Conservation (phyloP, 2,797 vertebrate genomes). For the Lepus townsendii region DNA sequence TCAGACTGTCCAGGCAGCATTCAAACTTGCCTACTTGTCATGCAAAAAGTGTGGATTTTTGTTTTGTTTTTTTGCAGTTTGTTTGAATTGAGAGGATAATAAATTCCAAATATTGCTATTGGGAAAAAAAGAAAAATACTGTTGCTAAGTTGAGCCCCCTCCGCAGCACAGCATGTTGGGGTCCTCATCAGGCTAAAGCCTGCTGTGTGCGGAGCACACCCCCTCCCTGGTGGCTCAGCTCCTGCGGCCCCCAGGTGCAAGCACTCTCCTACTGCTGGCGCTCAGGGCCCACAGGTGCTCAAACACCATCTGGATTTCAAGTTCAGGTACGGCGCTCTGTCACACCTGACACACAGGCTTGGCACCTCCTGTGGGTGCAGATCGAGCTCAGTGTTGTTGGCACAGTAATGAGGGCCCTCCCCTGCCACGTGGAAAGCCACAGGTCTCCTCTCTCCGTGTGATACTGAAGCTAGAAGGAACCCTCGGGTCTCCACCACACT, state of each 20-base stretch:
- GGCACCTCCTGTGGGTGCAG: no score
- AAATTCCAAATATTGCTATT: background rate
- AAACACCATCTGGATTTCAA: background rate
- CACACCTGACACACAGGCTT: background rate
- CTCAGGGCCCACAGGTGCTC: background rate
- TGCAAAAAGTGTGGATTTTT: background rate
- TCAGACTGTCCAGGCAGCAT: background rate
- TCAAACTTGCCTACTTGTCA: conserved; percentile 28
- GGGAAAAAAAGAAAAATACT: background rate
- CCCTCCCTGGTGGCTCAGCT: background rate
- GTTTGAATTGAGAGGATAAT: conserved; percentile 46
- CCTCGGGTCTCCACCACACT: background rate
- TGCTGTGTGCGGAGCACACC: background rate
- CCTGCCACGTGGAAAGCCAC: background rate
- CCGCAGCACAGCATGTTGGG: accelerated
- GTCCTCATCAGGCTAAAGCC: background rate
- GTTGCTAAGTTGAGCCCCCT: background rate
- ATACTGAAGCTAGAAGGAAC: background rate
- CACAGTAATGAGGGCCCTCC: background rate
- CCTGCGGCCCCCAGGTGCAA: no score
- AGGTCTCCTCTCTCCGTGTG: background rate
- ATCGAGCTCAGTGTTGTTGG: accelerated
- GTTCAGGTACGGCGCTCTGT: background rate
- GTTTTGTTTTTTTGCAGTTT: background rate
- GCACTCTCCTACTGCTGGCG: background rate